phyloP scores from a whole-genome alignment of 1,140 invertebrate species.

The Lucilia sericata region DNA sequence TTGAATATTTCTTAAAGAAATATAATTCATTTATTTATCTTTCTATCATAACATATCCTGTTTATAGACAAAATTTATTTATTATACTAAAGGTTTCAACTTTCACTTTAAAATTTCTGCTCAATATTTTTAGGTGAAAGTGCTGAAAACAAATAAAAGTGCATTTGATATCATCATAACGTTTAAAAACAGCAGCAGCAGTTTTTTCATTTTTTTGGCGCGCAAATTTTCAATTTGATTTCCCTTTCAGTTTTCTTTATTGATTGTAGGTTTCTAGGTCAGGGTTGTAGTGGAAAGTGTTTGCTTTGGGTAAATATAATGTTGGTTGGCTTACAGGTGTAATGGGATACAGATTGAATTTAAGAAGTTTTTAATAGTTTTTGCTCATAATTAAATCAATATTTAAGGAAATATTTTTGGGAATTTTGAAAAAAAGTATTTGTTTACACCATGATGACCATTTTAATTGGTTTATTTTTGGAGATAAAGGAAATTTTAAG shows the following conservation, averaged over 20 bases:
- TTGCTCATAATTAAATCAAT: constrained; percentile 1
- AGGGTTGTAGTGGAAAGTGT: not conserved
- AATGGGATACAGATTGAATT: not conserved
- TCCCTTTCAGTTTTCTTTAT: not conserved
- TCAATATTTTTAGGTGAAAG: not conserved
- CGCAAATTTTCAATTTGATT: not conserved
- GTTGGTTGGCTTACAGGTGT: not conserved
- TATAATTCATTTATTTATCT: constrained; percentile 4
- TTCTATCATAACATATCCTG: not conserved
- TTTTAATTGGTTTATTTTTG: no score
- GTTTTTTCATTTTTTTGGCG: not conserved
- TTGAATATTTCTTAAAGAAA: not conserved
- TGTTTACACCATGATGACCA: not conserved
- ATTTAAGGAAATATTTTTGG: not conserved
- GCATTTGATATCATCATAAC: not conserved
- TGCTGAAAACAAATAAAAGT: not conserved
- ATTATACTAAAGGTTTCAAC: not conserved
- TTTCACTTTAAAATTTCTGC: not conserved
- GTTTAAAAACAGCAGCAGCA: not conserved
- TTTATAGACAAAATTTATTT: not conserved
- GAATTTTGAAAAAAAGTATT: not conserved
- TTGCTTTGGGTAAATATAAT: not conserved
- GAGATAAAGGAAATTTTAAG: no score
- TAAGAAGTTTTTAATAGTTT: not conserved
- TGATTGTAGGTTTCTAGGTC: constrained; percentile 9